Conservation (phyloP, 2,888 invertebrate species). For the Eretmocerus hayati region DNA sequence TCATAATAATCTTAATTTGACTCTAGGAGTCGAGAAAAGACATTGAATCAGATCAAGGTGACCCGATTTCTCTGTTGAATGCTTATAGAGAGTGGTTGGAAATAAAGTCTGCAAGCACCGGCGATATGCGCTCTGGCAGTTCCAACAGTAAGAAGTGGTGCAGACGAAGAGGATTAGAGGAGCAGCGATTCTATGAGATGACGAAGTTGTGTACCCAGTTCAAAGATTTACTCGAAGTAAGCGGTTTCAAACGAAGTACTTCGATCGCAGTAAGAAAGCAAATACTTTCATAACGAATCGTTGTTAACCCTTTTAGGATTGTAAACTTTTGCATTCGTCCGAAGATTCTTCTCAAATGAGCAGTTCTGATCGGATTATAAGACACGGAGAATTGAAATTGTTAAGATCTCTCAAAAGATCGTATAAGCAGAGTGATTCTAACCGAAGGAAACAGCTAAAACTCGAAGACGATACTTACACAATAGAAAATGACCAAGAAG, state of each 20-base stretch:
- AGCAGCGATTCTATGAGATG: slow-evolving; percentile 94
- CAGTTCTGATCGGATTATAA: slow-evolving; percentile 70
- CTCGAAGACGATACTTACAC: slow-evolving; percentile 63
- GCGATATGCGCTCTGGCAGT: slow-evolving; percentile 34
- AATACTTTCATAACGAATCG: neutral
- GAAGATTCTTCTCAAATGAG: slow-evolving; percentile 51
- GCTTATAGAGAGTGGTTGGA: slow-evolving; percentile 84
- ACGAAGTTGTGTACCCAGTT: slow-evolving; percentile 89
- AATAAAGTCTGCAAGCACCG: slow-evolving; percentile 56
- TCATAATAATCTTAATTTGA: neutral
- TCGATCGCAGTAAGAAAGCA: neutral
- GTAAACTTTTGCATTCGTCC: slow-evolving; percentile 54
- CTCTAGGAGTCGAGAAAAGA: slow-evolving; percentile 62
- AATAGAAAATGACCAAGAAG: slow-evolving; percentile 54
- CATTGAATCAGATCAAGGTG: slow-evolving; percentile 91
- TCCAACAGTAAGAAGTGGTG: slow-evolving; percentile 69
- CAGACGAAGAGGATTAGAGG: slow-evolving; percentile 81
- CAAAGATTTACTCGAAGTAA: slow-evolving; percentile 68
- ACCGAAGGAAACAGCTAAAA: slow-evolving; percentile 69
- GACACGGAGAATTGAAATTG: slow-evolving; percentile 85
- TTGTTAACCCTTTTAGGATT: slow-evolving; percentile 48
- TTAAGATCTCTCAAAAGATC: slow-evolving; percentile 72
- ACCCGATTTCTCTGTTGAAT: slow-evolving; percentile 84
- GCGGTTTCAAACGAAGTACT: slow-evolving; percentile 7
- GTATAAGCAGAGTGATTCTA: slow-evolving; percentile 63